Base-by-base conservation (phyloP, 2,888 invertebrate genomes). In the Luffia ferchaultella region DNA sequence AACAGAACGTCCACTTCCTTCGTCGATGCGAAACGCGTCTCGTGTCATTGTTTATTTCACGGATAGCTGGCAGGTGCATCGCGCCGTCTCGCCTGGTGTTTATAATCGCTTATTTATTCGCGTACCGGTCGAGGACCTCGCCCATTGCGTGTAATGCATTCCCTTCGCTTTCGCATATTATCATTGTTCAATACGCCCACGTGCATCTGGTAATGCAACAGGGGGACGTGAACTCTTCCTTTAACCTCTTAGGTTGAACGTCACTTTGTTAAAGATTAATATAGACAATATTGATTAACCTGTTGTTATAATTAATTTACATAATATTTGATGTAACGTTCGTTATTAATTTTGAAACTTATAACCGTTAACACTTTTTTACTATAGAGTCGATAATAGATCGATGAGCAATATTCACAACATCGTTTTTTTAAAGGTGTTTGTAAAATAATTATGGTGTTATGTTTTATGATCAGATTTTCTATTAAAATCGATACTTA, bases 71-170 rank as follows among this genome's bases (percentile, higher is more conserved):
- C 80, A 79, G 82, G 80, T 82, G 79, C 70, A 67, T 67, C 62
- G 63, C 67, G 67, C 68, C 75, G 70, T 75, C 77, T 76, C 30
- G 30, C 30, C 30, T 30, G 5, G 30, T 78, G 76, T 74, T 73
- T 72, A 73, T 73, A 64, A 67, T 43, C 42, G 43, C 17, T 43
- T 75, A 78, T 78, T 78, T 82, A 76, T 80, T 82, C 80, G 79
- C 80, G 77, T 80, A 73, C 80, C 79, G 63, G 67, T 79, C 79
- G 73, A 72, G 71, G 71, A 77, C 78, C 77, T 42, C 50, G 15
- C 66, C 68, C 62, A 60, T 55, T 60, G 12, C 62, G 63, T 17
- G 41, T 20, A 16, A 9, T 42, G 43, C 43, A 42, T 42, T 17
- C 43, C n/a, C 16, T 42, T n/a, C n/a, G 43, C 43, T 5, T 16